Base-by-base conservation (phyloP, 64 coral and sea anemone species). In the Trachythela sp. region DNA sequence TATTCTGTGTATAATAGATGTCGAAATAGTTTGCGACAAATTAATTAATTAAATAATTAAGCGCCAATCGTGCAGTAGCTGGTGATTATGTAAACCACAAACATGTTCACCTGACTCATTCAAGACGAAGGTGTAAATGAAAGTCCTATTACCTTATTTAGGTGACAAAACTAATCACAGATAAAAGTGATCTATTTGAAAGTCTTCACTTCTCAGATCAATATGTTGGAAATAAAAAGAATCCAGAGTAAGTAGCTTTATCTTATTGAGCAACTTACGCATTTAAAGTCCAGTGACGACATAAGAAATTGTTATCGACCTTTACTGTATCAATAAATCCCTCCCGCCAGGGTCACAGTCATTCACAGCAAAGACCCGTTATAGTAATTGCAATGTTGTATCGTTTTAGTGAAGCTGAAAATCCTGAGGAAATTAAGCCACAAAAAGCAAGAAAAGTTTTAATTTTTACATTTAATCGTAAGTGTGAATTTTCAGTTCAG, bases 381-480 rank as follows among this genome's bases (percentile, higher is more conserved):
- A 31, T n/a, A 68, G 59, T 68, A 31, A 6, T n/a, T 6, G 7
- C 15, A 68, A 15, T 80, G 31, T 80, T 9, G 37, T 37, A 80
- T 39, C 43, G 43, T 71, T 92, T 50, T 64, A 97, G 95, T 43
- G 95, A 97, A 7, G 83, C 91, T 37, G 91, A 89, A 51, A 88
- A 85, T 92, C 77, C 88, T 9, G 75, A 80, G 37, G 75, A 80
- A 35, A 39, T 80, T 27, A 97, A 94, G 83, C 91, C 93, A 56
- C 59, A 89, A 0, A 97, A 97, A 86, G 93, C 95, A 52, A 97
- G 88, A 84, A 97, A 97, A 84, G 95, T 97, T 18, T 89, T 97
- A 67, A 90, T 97, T 84, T 97, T 97, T 93, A 97, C 94, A 83
- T 94, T 97, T 40, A 97, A 88, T 90, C 93, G 95, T 97, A 58